phyloP scores from a whole-genome alignment of 1,140 invertebrate genomes.

The Drosophila kanapiae region DNA sequence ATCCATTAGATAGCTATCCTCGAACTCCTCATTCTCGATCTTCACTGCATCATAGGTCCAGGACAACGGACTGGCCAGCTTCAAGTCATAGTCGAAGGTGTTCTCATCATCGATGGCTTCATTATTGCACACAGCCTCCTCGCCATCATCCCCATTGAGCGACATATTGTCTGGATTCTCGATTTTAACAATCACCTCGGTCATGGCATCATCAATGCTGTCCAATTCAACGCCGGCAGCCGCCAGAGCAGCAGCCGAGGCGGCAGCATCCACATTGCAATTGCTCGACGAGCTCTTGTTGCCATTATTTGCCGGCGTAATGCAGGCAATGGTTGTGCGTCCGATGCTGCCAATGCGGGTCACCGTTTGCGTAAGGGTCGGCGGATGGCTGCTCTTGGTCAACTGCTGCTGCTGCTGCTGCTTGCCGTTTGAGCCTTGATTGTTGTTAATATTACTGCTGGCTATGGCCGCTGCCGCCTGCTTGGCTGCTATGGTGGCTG shows the following conservation, averaged over 20 bases:
- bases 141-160: conserved; percentile 63
- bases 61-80: conserved; percentile 79
- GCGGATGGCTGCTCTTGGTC: conserved; percentile 20
- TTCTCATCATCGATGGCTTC: conserved; percentile 75
- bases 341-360: conserved; percentile 80
- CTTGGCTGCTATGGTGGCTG: conserved; percentile 19
- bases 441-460: conserved; percentile 47
- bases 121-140: conserved; percentile 76
- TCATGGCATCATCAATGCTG: conserved; percentile 77
- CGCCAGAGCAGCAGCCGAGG: conserved; percentile 73
- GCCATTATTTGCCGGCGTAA: conserved; percentile 61
- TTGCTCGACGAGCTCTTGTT: conserved; percentile 62
- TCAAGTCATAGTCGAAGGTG: conserved; percentile 79
- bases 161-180: conserved; percentile 75
- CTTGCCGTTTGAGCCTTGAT: conserved; percentile 8
- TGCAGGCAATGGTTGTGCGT: conserved; percentile 80
- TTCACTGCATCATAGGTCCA: conserved; percentile 84
- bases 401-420: conserved; percentile 15
- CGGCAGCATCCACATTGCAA: conserved; percentile 77
- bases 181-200: conserved; percentile 82
- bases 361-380: conserved; percentile 69
- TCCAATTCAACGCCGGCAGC: conserved; percentile 80
- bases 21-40: conserved; percentile 82
- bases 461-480: conserved; percentile 32
- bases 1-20: conserved; percentile 76